Conservation (phyloP, 2,888 invertebrate species). For the Gnatocerus cornutus region DNA sequence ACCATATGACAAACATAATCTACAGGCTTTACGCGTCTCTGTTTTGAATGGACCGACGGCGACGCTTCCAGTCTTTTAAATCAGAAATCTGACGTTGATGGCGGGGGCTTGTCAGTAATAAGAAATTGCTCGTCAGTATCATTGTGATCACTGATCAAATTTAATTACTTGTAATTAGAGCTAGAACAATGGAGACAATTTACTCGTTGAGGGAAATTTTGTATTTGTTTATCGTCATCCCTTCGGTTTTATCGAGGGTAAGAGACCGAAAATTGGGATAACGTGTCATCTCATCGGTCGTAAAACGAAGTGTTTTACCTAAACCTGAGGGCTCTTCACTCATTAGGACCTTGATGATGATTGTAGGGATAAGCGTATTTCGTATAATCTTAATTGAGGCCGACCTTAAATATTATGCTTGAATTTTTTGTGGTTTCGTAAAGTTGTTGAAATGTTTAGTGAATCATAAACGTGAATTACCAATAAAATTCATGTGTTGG, state of each 20-base stretch:
- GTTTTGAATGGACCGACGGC: conserved; percentile 25
- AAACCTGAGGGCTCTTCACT: conserved; percentile 15
- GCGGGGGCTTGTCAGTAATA: conserved; percentile 2
- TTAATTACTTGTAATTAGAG: no score
- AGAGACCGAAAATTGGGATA: background rate
- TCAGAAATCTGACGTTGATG: conserved; percentile 17
- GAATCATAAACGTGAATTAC: conserved; percentile 23
- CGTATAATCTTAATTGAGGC: conserved; percentile 1
- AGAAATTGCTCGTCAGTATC: background rate
- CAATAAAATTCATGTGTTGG: conserved; percentile 17
- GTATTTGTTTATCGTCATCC: background rate
- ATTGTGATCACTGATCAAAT: background rate
- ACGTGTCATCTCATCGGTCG: conserved; percentile 16
- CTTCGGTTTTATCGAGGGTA: conserved; percentile 5
- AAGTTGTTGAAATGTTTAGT: conserved; percentile 18
- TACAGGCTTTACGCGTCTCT: conserved; percentile 15
- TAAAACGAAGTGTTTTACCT: conserved; percentile 19
- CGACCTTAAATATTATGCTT: conserved; percentile 5
- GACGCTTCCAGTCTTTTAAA: conserved; percentile 16
- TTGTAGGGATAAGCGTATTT: conserved; percentile 1
- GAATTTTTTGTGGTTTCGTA: conserved; percentile 9
- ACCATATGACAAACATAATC: conserved; percentile 31
- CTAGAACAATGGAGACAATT: no score
- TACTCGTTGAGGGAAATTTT: no score
- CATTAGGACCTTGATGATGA: conserved; percentile 17